These are phyloP conservation scores for Mormyrus lacerda DNA, from an alignment of 2,113 vertebrate species.

Conservation along the genomic window DNA sequence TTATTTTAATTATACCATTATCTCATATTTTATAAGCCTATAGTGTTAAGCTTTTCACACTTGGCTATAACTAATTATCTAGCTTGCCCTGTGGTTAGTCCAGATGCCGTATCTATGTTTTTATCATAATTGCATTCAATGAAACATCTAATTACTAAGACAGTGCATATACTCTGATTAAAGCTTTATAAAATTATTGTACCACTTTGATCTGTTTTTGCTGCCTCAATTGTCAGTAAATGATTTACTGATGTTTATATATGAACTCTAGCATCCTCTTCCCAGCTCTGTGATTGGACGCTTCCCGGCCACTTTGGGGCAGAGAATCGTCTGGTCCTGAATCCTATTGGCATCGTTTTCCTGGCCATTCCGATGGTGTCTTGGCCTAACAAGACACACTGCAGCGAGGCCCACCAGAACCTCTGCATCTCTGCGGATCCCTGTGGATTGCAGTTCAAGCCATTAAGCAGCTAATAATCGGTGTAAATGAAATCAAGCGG, in stretches of 20 bases:
- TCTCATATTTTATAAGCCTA: background rate
- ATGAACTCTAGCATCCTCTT: background rate
- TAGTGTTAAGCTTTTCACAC: background rate
- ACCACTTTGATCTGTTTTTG: background rate
- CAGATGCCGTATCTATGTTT: background rate
- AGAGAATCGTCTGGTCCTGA: background rate
- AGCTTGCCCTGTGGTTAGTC: background rate
- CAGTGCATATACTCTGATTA: background rate
- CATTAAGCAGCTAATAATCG: constrained; percentile 4
- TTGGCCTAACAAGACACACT: background rate
- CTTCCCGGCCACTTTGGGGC: background rate
- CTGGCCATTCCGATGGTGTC: background rate
- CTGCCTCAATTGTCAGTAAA: background rate
- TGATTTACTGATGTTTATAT: background rate
- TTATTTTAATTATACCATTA: background rate
- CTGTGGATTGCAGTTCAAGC: background rate
- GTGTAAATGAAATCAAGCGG: background rate
- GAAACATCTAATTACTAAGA: background rate
- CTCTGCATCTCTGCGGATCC: background rate
- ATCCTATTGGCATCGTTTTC: background rate
- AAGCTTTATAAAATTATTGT: background rate
- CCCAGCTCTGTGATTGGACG: background rate
- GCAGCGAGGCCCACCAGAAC: background rate
- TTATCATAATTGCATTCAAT: background rate
- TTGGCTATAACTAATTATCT: constrained; percentile 2